phyloP scores from a whole-genome alignment of 2,797 vertebrate genomes.

The Menidia menidia region DNA sequence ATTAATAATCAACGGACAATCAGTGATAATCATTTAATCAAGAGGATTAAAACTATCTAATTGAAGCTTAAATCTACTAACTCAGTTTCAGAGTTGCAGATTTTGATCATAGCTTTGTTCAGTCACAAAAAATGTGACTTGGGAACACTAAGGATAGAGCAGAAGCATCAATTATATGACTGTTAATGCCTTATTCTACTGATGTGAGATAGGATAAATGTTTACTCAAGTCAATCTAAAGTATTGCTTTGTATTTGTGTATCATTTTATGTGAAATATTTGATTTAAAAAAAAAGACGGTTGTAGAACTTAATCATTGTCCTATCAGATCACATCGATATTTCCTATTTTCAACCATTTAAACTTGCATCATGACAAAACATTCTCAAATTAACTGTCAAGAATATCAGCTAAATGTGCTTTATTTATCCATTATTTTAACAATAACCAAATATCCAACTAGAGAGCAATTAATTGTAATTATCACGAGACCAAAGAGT shows the following conservation, averaged over 20 bases:
- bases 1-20: neutral
- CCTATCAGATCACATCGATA: slow-evolving; percentile 53
- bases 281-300: too few relatives aligned
- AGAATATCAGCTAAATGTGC: slow-evolving; percentile 15
- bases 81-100: slow-evolving; percentile 44
- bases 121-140: slow-evolving; percentile 43
- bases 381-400: slow-evolving; percentile 60
- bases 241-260: slow-evolving; percentile 30
- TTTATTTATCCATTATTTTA: too few relatives aligned
- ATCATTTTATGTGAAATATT: too few relatives aligned
- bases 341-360: slow-evolving; percentile 54
- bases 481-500: too few relatives aligned
- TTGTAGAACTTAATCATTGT: too few relatives aligned
- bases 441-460: too few relatives aligned
- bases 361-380: slow-evolving; percentile 59
- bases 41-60: neutral
- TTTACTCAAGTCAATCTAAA: slow-evolving; percentile 36
- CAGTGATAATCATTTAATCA: neutral
- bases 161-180: slow-evolving; percentile 68
- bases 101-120: slow-evolving; percentile 23
- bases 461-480: too few relatives aligned
- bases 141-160: slow-evolving; percentile 65
- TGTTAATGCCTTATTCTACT: slow-evolving; percentile 75
- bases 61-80: slow-evolving; percentile 22
- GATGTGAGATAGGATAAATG: slow-evolving; percentile 59